These are phyloP conservation scores for Drosophila siamana DNA, from an alignment of 2,888 invertebrate species.

Conservation along the genomic window DNA sequence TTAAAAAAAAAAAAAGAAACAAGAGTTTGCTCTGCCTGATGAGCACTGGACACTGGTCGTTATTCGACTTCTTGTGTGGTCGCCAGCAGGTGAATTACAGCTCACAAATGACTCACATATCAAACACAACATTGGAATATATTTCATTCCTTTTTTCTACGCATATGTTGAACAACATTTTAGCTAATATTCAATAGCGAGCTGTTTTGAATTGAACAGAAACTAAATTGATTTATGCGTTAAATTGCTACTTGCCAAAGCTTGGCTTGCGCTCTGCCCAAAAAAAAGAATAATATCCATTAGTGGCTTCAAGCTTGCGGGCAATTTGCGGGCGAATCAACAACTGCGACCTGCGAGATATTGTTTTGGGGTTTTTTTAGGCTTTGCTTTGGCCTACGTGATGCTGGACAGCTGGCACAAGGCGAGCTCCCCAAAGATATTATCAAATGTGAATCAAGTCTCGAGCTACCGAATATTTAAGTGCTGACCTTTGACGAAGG, in stretches of 20 bases:
- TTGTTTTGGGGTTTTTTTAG: constrained; percentile 27
- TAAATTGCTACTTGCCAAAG: not conserved
- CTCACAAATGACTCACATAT: not conserved
- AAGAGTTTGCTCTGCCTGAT: constrained; percentile 4
- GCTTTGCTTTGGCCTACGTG: constrained; percentile 61
- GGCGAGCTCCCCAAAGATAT: not conserved
- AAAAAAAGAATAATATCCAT: constrained; percentile 10
- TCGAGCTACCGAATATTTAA: not conserved
- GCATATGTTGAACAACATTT: not conserved
- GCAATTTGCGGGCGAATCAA: constrained; percentile 39
- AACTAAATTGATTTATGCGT: not conserved
- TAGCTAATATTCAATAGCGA: not conserved
- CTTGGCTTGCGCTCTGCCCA: not conserved
- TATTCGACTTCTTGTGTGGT: constrained; percentile 56
- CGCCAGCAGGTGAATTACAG: constrained; percentile 33
- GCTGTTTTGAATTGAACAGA: not conserved
- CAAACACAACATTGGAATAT: not conserved
- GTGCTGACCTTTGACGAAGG: not conserved
- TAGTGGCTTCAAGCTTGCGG: not conserved
- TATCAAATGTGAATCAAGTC: not conserved
- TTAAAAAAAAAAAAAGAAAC: constrained; percentile 55
- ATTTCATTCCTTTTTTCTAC: no score
- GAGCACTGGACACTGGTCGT: constrained; percentile 13
- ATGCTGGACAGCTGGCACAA: constrained; percentile 21
- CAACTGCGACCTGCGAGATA: constrained; percentile 27